These are phyloP conservation scores for Apamea sordens DNA, from an alignment of 2,888 invertebrate species.

Conservation along the genomic window DNA sequence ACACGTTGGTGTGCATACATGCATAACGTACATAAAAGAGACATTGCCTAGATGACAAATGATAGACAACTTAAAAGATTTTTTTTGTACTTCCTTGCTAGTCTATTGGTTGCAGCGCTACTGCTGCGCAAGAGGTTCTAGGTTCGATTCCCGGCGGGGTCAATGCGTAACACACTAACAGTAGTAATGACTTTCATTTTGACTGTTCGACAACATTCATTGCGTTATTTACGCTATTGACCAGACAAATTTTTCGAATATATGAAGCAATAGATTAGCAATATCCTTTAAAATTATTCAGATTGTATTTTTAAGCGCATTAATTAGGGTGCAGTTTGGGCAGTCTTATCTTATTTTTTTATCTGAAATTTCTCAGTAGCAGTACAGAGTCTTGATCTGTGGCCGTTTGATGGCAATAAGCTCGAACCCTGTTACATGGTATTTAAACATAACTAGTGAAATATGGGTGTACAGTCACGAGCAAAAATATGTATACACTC, in stretches of 20 bases:
- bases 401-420: neutral
- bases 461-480: neutral
- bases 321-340: no score
- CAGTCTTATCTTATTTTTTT: neutral
- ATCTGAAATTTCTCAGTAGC: no score
- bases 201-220: neutral
- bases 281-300: neutral
- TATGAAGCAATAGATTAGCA: neutral
- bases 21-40: neutral
- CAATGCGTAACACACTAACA: accelerated
- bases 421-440: neutral
- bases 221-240: neutral
- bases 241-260: neutral
- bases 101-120: neutral
- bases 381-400: neutral
- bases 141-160: neutral
- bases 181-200: neutral
- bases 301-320: neutral
- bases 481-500: no score
- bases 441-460: neutral
- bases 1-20: conserved; percentile 18
- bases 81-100: neutral
- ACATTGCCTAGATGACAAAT: conserved; percentile 33
- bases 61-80: conserved; percentile 22
- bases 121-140: neutral